Evolutionary conservation across 2,797 vertebrate genomes (phyloP).

Genomic region (Ctenopoma multispine): DNA sequence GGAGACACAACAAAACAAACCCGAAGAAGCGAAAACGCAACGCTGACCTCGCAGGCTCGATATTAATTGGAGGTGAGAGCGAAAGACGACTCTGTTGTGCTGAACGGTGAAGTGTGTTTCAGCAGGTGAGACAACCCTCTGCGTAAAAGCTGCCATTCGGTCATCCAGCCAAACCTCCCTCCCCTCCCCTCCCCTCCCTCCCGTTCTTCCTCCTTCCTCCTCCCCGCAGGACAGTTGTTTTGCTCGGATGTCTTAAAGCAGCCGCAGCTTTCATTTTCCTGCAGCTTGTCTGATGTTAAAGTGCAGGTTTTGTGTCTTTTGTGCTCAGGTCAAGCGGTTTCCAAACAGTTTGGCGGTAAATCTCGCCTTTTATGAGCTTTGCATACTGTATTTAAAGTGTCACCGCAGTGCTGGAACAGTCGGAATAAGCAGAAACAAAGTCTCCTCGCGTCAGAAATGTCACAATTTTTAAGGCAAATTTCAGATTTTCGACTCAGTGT

Average conservation of each 20-base stretch:
- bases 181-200: conserved; percentile 1
- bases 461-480: no score
- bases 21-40: conserved; percentile 46
- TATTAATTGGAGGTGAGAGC: conserved; percentile 78
- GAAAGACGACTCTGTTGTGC: conserved; percentile 58
- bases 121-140: conserved; percentile 87
- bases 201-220: neutral
- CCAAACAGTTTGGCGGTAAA: conserved; percentile 9
- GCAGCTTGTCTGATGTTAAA: conserved; percentile 19
- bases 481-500: neutral
- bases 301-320: conserved; percentile 33
- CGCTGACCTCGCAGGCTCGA: conserved; percentile 66
- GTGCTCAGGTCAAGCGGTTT: conserved; percentile 16
- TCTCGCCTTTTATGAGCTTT: neutral
- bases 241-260: conserved; percentile 84
- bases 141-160: conserved; percentile 84
- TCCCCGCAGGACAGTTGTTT: conserved; percentile 70
- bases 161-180: conserved; percentile 72
- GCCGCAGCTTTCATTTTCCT: conserved; percentile 67
- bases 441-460: neutral
- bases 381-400: neutral
- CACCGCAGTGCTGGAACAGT: no score
- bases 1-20: conserved; percentile 45
- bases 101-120: conserved; percentile 78
- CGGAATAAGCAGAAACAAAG: neutral